Evolutionary conservation across 1,140 invertebrate species (phyloP).

Genomic region (Heterodera carotae): DNA sequence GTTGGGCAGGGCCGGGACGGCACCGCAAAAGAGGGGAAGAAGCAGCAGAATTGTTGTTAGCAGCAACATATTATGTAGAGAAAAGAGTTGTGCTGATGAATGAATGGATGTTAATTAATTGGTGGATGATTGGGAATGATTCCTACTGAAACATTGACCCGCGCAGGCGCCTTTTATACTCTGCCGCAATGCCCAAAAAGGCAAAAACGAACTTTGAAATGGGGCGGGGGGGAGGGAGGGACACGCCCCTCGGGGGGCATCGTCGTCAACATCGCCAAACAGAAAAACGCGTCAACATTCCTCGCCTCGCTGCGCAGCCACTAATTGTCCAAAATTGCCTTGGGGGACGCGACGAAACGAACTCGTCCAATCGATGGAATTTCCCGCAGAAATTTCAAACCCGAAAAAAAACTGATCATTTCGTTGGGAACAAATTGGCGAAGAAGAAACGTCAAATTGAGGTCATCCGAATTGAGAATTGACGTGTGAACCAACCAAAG

Average conservation of each 20-base stretch:
- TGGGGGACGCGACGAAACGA: background rate
- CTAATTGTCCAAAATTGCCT: background rate
- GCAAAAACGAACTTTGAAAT: background rate
- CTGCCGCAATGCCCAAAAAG: background rate
- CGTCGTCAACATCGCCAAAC: background rate
- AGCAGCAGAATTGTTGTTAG: background rate
- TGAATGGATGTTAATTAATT: background rate
- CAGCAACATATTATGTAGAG: background rate
- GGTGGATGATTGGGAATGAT: no score
- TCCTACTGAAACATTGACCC: no score
- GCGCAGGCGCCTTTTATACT: background rate
- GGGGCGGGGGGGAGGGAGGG: no score
- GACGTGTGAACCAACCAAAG: no score
- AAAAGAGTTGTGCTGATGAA: background rate
- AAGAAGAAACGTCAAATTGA: no score
- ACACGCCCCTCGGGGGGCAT: background rate
- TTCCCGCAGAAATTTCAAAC: no score
- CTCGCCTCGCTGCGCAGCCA: background rate
- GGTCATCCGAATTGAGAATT: no score
- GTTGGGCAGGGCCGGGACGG: background rate
- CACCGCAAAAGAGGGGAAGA: background rate
- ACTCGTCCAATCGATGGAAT: background rate
- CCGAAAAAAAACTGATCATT: no score
- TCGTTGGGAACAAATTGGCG: no score
- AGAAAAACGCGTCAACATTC: slow-evolving; percentile 3